Conservation (phyloP, 64 coral and sea anemone species). For the Montipora capricornis region DNA sequence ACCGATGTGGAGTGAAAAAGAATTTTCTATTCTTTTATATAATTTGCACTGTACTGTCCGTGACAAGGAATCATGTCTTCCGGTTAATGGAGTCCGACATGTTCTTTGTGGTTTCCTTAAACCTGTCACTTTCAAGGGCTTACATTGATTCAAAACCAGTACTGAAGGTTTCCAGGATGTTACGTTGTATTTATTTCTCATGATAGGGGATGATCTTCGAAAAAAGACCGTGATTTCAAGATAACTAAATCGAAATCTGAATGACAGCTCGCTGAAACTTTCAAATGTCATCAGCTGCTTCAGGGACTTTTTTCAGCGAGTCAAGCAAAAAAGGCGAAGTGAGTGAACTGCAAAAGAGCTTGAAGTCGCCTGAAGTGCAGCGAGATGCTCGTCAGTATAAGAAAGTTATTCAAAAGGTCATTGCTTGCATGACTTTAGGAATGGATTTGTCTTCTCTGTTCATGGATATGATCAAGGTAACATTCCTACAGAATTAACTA, state of each 20-base stretch:
- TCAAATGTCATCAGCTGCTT: neutral
- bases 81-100: too few species aligned
- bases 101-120: too few species aligned
- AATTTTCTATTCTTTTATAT: too few species aligned
- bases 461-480: slow-evolving; percentile 97
- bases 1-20: too few species aligned
- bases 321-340: slow-evolving; percentile 88
- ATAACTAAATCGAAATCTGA: too few species aligned
- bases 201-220: neutral
- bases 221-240: neutral
- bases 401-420: slow-evolving; percentile 87
- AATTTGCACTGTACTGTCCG: too few species aligned
- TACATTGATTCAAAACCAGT: neutral
- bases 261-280: neutral
- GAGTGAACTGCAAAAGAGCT: slow-evolving; percentile 85
- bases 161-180: neutral
- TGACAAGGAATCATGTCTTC: too few species aligned
- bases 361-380: slow-evolving; percentile 77
- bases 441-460: slow-evolving; percentile 96
- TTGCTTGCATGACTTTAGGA: slow-evolving; percentile 94
- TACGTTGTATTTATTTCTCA: neutral
- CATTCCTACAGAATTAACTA: too few species aligned
- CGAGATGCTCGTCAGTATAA: slow-evolving; percentile 73
- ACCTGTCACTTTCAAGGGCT: neutral
- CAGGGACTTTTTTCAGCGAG: slow-evolving; percentile 76